Evolutionary conservation across 2,113 vertebrate species (phyloP).

Genomic region (Uria aalge): DNA sequence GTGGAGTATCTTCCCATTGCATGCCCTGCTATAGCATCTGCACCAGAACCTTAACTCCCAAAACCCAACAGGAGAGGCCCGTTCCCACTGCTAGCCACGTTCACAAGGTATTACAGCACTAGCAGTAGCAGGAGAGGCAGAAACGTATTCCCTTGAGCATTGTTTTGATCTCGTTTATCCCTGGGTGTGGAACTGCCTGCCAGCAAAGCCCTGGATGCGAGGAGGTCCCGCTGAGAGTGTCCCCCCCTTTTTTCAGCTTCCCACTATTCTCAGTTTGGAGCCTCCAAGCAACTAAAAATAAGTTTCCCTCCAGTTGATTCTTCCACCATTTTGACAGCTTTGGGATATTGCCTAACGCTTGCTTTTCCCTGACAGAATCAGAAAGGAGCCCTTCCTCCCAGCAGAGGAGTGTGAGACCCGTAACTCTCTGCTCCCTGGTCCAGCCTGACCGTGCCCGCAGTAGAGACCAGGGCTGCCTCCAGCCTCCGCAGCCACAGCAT

Average conservation of each 20-base stretch:
- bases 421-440: background rate
- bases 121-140: background rate
- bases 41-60: background rate
- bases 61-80: background rate
- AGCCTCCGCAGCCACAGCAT: background rate
- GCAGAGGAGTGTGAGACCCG: background rate
- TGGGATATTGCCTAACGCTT: background rate
- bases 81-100: rapidly evolving
- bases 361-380: background rate
- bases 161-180: background rate
- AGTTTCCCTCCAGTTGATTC: background rate
- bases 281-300: background rate
- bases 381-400: background rate
- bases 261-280: background rate
- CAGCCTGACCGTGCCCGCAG: background rate
- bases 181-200: background rate
- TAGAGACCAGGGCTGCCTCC: background rate
- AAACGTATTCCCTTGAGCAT: rapidly evolving
- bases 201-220: background rate
- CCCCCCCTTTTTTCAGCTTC: background rate
- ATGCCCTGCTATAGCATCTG: background rate
- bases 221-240: background rate
- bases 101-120: background rate
- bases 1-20: background rate
- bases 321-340: background rate